Evolutionary conservation across 2,113 vertebrate species (phyloP), one percentile per base, ranked within the genome.

Genomic region (Phalacrocorax brasilianus): DNA sequence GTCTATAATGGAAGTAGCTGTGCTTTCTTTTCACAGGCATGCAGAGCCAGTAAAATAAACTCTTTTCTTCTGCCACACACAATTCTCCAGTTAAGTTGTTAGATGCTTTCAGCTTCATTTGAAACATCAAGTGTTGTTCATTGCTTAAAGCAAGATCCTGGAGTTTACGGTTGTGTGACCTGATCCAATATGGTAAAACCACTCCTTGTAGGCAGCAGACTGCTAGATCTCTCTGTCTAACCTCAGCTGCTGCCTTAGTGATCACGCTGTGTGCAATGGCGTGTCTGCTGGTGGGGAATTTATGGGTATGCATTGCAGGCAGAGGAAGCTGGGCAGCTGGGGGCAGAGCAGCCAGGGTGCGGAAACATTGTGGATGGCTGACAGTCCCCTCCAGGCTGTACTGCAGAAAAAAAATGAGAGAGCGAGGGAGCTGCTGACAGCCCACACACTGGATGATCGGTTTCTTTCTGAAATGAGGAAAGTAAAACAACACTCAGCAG

Each of bases 401-500:
- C n/a, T 0, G 14, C 47, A 38, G n/a, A 35, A 79, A 94, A 68
- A 68, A 67, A 33, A 63, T 30, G 86, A 74, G 94, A 65, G 59
- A 23, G 22, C 4, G 0, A 20, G 8, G 4, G 78, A 81, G 92
- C 85, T 93, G 94, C 81, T 91, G 88, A 76, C 73, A 95, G 89
- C 91, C 96, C 92, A 56, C 70, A 89, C 23, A 33, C n/a, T 62
- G n/a, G 49, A 94, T 95, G 87, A 92, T 95, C 11, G 10, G 85
- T 86, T 93, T 70, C 74, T 70, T 61, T 96, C 87, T 91, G 87
- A 72, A 83, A 75, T 12, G 35, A 84, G 77, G 89, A 76, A 95
- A 96, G 90, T 86, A 95, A 95, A 97, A 68, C 73, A 96, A 83
- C 85, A 94, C 79, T 96, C 92, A 91, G 75, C 73, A 53, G 83